These are phyloP conservation scores for Pseudorhiza aurosa DNA, from an alignment of 30 jellyfish, hydroid and myxozoan species.

Conservation along the genomic window DNA sequence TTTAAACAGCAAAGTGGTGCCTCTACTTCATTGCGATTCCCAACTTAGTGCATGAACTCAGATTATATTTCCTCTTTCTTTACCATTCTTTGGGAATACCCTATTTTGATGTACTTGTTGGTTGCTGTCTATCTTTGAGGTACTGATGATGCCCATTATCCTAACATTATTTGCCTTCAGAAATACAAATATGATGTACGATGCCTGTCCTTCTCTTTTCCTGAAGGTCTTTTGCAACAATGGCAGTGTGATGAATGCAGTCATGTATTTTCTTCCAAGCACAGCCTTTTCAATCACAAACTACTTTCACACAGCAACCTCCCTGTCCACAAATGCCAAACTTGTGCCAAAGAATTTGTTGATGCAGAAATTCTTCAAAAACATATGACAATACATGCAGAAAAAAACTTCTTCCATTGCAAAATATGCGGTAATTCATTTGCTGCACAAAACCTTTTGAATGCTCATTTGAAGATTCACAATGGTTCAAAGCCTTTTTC, in stretches of 20 bases:
- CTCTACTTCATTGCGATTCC: too few relatives aligned
- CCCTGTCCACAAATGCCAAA: constrained; percentile 38
- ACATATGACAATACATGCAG: constrained; percentile 55
- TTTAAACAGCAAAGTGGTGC: too few relatives aligned
- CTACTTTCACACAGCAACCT: constrained; percentile 46
- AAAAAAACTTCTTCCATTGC: constrained; percentile 42
- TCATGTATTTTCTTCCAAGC: constrained; percentile 21
- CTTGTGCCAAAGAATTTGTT: constrained; percentile 54
- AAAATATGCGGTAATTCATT: constrained; percentile 60
- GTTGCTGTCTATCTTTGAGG: too few relatives aligned
- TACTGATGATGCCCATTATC: too few relatives aligned
- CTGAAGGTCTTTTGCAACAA: background rate
- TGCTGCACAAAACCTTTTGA: constrained; percentile 48
- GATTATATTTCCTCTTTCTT: too few relatives aligned
- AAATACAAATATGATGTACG: too few relatives aligned
- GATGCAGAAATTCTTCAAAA: constrained; percentile 34
- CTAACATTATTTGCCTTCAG: too few relatives aligned
- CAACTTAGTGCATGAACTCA: too few relatives aligned
- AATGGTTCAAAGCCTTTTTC: constrained; percentile 23
- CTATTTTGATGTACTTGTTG: too few relatives aligned
- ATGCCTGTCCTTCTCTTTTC: too few relatives aligned
- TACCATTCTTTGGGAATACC: too few relatives aligned
- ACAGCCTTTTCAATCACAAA: constrained; percentile 46
- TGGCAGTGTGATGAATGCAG: constrained; percentile 67
- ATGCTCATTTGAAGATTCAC: constrained; percentile 66